phyloP scores from a whole-genome alignment of 2,797 vertebrate species.

The Onychomys arenicola region DNA sequence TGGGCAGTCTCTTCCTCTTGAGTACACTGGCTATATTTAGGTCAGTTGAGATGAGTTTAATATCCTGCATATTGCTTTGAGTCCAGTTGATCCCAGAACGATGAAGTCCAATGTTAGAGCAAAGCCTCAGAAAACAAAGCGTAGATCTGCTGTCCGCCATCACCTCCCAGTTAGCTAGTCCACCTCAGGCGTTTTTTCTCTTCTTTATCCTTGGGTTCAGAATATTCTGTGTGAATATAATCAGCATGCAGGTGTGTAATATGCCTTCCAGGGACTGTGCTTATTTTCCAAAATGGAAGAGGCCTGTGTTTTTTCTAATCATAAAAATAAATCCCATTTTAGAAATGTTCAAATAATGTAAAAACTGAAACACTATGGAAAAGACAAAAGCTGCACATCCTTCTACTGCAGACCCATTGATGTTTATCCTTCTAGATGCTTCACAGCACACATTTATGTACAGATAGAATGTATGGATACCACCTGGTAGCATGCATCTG shows the following conservation, averaged over 20 bases:
- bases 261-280: background rate
- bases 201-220: background rate
- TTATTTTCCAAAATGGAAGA: conserved; percentile 57
- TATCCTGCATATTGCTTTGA: conserved; percentile 18
- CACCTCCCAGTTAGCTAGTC: background rate
- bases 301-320: conserved; percentile 55
- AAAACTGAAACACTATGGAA: background rate
- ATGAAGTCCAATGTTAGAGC: conserved; percentile 49
- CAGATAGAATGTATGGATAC: background rate
- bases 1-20: background rate
- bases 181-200: background rate
- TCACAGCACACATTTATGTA: background rate
- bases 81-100: conserved; percentile 40
- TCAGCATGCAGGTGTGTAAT: background rate
- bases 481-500: background rate
- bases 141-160: background rate
- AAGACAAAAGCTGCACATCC: background rate
- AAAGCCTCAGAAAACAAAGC: conserved; percentile 7
- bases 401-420: background rate
- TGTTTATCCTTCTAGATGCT: background rate
- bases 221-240: conserved; percentile 16
- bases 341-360: conserved; percentile 28
- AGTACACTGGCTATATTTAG: conserved; percentile 26
- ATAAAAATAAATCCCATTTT: conserved; percentile 43
- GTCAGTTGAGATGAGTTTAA: background rate